Evolutionary conservation across 2,113 vertebrate species (phyloP).

Genomic region (Notiomystis cincta): DNA sequence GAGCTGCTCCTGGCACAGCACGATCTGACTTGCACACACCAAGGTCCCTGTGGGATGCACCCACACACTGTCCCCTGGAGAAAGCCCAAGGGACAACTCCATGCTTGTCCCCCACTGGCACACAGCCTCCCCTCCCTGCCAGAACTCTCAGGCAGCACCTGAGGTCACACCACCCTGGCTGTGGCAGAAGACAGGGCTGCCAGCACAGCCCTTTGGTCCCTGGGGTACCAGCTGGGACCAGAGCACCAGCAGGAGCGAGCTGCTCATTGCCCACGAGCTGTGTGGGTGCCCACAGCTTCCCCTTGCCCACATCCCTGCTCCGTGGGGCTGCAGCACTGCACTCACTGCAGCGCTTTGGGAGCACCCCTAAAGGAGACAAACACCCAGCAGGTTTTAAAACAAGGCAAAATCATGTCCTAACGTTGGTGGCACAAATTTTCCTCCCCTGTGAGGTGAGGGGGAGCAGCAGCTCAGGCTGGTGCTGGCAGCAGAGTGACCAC

Average conservation of each 20-base stretch:
- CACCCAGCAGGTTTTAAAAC: not conserved
- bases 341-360: accelerated
- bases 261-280: not conserved
- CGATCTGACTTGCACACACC: accelerated
- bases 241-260: not conserved
- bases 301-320: not conserved
- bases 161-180: not conserved
- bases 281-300: not conserved
- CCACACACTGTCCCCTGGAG: not conserved
- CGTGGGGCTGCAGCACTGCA: accelerated
- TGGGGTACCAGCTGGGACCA: accelerated
- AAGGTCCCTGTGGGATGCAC: accelerated
- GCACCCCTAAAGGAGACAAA: accelerated
- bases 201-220: not conserved
- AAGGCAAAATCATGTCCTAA: not conserved
- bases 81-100: not conserved
- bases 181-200: not conserved
- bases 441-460: not conserved
- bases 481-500: not conserved
- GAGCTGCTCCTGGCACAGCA: not conserved
- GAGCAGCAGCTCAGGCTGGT: not conserved
- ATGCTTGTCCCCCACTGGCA: not conserved
- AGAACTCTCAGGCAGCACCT: not conserved
- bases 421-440: not conserved
- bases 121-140: accelerated